These are phyloP conservation scores for Anniella stebbinsi DNA, from an alignment of 2,797 vertebrate species.

Conservation along the genomic window DNA sequence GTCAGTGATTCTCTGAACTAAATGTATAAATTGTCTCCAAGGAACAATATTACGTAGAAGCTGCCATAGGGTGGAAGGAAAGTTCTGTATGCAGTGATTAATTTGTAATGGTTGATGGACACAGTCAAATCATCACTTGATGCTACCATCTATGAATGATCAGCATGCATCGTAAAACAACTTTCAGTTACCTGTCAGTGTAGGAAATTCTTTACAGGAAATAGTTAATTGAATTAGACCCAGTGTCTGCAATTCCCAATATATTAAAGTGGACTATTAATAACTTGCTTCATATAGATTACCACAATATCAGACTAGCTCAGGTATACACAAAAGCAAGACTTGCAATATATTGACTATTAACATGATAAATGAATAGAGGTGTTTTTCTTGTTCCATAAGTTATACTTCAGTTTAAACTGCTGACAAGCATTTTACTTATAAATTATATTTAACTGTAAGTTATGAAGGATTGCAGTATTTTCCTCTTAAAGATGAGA, in stretches of 20 bases:
- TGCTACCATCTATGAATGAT: neutral
- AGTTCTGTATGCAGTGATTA: neutral
- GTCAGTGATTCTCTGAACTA: neutral
- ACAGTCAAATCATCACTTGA: neutral
- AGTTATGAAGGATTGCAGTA: slow-evolving; percentile 47
- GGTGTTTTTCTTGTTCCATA: slow-evolving; percentile 28
- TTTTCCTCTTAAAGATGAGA: slow-evolving; percentile 50
- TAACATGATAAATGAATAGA: slow-evolving; percentile 40
- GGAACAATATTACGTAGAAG: neutral
- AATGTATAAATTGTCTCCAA: neutral
- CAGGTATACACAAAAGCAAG: neutral
- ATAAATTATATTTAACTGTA: slow-evolving; percentile 54
- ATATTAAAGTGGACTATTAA: slow-evolving; percentile 24
- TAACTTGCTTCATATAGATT: neutral
- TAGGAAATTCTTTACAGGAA: slow-evolving; percentile 45
- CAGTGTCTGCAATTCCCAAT: slow-evolving; percentile 28
- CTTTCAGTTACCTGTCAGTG: slow-evolving; percentile 46
- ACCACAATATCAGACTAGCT: neutral
- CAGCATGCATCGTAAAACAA: neutral
- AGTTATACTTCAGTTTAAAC: slow-evolving; percentile 49
- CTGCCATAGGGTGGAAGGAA: neutral
- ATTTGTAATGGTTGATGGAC: neutral
- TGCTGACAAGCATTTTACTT: slow-evolving; percentile 55
- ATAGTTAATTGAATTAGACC: slow-evolving; percentile 26
- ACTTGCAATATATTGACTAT: neutral